A percentile compares a stretch with the other conserved stretches of the same genome.
phyloP scores from a whole-genome alignment of 2,113 vertebrate species.

The Irena cyanogastra region DNA sequence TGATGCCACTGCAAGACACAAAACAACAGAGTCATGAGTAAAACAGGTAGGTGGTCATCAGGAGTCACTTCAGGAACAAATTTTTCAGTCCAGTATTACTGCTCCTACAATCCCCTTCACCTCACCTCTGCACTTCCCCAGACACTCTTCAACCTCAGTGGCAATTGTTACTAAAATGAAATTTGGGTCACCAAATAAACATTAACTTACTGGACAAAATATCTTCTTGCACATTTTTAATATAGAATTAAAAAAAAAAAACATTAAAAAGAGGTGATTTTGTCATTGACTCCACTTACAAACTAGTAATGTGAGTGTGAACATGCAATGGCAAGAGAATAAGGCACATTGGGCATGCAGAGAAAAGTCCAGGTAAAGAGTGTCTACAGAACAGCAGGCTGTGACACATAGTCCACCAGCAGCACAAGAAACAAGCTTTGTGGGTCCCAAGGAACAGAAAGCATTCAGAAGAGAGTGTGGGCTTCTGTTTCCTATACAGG shows the following conservation, averaged over 20 bases:
- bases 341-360: background rate
- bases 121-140: background rate
- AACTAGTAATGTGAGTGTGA: background rate
- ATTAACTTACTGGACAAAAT: background rate
- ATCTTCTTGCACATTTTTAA: background rate
- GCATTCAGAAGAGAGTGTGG: background rate
- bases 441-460: background rate
- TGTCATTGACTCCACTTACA: background rate
- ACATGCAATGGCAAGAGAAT: background rate
- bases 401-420: background rate
- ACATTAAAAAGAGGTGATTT: background rate
- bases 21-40: background rate
- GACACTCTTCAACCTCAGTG: background rate
- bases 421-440: background rate
- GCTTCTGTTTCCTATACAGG: background rate
- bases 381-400: background rate
- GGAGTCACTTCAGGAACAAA: background rate
- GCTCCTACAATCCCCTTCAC: background rate
- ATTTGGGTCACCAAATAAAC: background rate
- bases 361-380: background rate
- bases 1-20: slow-evolving; percentile 15
- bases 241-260: background rate
- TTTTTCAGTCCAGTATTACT: background rate
- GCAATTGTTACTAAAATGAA: background rate
- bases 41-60: background rate